Evolutionary conservation across 2,113 vertebrate genomes (phyloP).

Genomic region (Clinocottus analis): DNA sequence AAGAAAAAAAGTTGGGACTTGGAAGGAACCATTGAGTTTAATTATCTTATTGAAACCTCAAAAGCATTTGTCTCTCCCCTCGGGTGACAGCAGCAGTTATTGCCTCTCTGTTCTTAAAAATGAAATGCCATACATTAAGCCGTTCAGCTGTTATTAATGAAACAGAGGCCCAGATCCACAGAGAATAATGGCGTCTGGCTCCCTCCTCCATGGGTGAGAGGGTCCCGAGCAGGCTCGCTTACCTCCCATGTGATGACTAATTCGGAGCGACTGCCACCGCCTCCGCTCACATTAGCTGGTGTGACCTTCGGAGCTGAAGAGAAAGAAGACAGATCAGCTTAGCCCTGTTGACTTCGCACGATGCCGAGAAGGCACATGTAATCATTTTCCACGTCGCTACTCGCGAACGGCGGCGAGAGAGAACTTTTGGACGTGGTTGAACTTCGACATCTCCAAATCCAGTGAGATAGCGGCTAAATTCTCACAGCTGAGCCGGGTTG

Average conservation of each 20-base stretch:
- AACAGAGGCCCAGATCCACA: conserved; percentile 54
- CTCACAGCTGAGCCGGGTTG: background rate
- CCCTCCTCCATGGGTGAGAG: conserved; percentile 55
- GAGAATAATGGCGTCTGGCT: conserved; percentile 68
- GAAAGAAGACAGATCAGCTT: conserved; percentile 66
- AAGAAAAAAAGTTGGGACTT: conserved; percentile 52
- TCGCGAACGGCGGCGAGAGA: background rate
- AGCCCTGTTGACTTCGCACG: conserved; percentile 43
- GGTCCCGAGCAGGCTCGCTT: conserved; percentile 67
- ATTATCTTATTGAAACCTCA: conserved; percentile 80
- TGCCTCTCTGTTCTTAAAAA: conserved; percentile 77
- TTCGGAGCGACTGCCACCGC: conserved; percentile 96
- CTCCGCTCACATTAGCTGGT: conserved; percentile 95
- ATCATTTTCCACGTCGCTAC: conserved; percentile 21
- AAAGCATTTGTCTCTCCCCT: conserved; percentile 73
- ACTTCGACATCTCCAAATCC: conserved; percentile 13
- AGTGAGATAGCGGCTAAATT: conserved; percentile 6
- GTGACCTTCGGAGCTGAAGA: conserved; percentile 93
- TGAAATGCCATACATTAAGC: conserved; percentile 78
- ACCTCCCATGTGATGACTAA: conserved; percentile 99
- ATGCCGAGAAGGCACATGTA: conserved; percentile 13
- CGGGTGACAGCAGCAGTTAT: conserved; percentile 77
- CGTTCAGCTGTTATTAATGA: conserved; percentile 75
- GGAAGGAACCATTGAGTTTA: conserved; percentile 68
- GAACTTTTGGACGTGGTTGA: conserved; percentile 2